Conservation (phyloP, 1,140 invertebrate genomes). For the Pentalonia nigronervosa region DNA sequence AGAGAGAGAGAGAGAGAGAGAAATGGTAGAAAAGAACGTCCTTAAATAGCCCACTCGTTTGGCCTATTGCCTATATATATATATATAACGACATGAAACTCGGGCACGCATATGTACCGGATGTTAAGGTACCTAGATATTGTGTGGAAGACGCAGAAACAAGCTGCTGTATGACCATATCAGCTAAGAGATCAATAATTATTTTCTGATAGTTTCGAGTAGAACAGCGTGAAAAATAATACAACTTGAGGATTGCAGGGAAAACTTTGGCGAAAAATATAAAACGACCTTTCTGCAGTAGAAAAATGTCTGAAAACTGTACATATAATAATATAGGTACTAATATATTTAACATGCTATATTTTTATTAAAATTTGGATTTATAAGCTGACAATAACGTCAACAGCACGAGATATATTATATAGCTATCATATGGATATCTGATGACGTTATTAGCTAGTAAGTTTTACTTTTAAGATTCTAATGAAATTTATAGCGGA, state of each 20-base stretch:
- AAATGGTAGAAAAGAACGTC: not conserved
- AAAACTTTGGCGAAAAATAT: not conserved
- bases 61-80: no score
- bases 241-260: not conserved
- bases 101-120: not conserved
- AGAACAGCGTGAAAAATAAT: not conserved
- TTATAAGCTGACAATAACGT: no score
- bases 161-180: not conserved
- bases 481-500: not conserved
- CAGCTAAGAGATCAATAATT: not conserved
- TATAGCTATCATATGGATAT: not conserved
- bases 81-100: not conserved
- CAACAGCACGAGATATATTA: not conserved
- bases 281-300: not conserved
- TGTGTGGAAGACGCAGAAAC: not conserved
- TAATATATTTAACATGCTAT: no score
- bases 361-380: no score
- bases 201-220: not conserved
- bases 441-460: not conserved
- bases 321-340: not conserved
- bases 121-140: not conserved
- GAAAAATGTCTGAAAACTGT: not conserved
- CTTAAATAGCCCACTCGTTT: not conserved
- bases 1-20: not conserved
- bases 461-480: not conserved